A percentile compares a stretch with the other conserved stretches of the same genome.
phyloP scores from a whole-genome alignment of 2,113 vertebrate species.

The Cebus imitator region DNA sequence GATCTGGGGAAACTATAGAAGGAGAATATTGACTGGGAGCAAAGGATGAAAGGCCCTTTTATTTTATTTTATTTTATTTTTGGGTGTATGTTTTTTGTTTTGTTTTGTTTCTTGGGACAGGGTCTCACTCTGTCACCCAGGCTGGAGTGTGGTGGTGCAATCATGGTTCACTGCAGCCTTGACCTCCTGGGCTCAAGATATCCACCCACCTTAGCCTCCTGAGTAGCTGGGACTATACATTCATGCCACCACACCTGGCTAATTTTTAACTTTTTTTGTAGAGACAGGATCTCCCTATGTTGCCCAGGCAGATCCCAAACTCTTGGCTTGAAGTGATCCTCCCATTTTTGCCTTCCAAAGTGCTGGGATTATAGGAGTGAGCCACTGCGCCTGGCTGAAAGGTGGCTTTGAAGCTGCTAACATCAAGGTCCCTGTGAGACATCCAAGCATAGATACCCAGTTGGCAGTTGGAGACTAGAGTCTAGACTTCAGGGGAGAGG shows the following conservation, averaged over 20 bases:
- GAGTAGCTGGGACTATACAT: background rate
- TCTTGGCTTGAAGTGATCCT: too few species aligned
- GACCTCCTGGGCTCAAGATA: background rate
- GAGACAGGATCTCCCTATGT: background rate
- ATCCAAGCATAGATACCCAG: background rate
- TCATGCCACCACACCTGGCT: background rate
- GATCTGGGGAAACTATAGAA: background rate
- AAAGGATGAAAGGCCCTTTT: background rate
- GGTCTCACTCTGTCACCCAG: background rate
- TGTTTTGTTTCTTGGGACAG: background rate
- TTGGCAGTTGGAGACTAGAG: background rate
- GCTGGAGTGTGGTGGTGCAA: background rate
- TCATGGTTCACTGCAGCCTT: background rate
- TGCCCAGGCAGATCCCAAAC: too few species aligned
- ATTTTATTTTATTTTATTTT: background rate
- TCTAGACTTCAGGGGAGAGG: background rate
- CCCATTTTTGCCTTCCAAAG: too few species aligned
- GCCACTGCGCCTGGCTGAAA: background rate
- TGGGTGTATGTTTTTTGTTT: background rate
- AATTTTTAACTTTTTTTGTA: background rate
- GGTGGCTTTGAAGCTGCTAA: background rate
- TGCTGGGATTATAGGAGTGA: too few species aligned
- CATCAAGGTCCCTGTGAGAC: background rate
- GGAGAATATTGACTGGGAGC: background rate
- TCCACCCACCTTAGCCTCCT: background rate